These are phyloP conservation scores for Cinclus cinclus DNA, from an alignment of 2,113 vertebrate genomes.

Conservation along the genomic window DNA sequence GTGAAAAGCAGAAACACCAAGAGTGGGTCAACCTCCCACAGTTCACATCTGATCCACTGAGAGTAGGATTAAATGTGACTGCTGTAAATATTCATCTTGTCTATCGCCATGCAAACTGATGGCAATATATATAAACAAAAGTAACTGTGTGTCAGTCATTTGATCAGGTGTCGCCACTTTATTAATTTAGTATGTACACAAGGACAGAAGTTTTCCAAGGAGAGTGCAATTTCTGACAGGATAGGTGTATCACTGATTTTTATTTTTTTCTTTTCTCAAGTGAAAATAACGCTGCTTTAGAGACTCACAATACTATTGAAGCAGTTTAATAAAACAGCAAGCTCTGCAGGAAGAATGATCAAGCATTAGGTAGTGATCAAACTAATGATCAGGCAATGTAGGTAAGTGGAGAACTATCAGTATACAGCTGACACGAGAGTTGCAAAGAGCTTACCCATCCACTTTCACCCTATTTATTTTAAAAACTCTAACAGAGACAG, in stretches of 20 bases:
- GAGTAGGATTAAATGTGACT: constrained; percentile 1
- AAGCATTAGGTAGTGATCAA: constrained; percentile 23
- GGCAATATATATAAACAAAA: constrained; percentile 29
- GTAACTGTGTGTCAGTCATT: constrained; percentile 2
- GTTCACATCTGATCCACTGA: constrained; percentile 24
- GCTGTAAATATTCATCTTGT: neutral
- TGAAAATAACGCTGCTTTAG: neutral
- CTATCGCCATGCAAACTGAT: constrained; percentile 19
- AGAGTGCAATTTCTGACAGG: neutral
- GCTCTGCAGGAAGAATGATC: constrained; percentile 26
- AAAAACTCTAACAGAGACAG: neutral
- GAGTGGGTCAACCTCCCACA: constrained; percentile 35
- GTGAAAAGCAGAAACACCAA: neutral
- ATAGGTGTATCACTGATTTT: neutral
- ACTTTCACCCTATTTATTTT: constrained; percentile 21
- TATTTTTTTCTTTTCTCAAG: neutral
- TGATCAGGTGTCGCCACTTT: neutral
- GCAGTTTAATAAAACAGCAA: constrained; percentile 23
- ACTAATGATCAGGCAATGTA: constrained; percentile 11
- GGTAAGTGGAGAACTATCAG: constrained; percentile 23
- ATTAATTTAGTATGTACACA: neutral
- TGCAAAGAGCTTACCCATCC: neutral
- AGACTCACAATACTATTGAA: neutral
- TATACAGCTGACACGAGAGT: neutral
- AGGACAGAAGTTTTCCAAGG: neutral